Evolutionary conservation across 1,140 invertebrate species (phyloP).

Genomic region (Paraescarpia echinospica): DNA sequence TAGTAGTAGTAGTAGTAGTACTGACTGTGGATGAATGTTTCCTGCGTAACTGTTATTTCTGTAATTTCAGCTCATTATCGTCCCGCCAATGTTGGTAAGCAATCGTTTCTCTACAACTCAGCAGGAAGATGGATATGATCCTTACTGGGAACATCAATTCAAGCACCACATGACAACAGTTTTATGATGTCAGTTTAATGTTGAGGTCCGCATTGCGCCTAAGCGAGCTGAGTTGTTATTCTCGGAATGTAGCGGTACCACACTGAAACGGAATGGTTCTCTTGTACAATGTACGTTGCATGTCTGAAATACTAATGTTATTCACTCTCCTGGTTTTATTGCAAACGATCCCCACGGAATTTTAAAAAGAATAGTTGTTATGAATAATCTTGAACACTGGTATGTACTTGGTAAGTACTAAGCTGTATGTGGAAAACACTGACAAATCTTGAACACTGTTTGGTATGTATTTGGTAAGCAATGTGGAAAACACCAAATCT

Average conservation of each 20-base stretch:
- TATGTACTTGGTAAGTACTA: too few relatives aligned
- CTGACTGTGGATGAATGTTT: not conserved
- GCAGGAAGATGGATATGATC: constrained; percentile 22
- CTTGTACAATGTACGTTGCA: not conserved
- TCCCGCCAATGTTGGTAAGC: constrained; percentile 43
- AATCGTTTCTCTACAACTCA: constrained; percentile 54
- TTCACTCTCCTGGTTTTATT: not conserved
- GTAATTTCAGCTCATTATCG: constrained; percentile 50
- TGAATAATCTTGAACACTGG: too few relatives aligned
- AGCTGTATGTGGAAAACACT: not conserved
- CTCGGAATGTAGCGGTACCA: not conserved
- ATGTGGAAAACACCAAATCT: not conserved
- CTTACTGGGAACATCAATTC: not conserved
- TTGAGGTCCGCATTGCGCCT: not conserved
- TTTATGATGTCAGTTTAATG: not conserved
- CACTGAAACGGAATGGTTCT: not conserved
- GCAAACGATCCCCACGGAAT: not conserved
- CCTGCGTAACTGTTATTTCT: constrained; percentile 21
- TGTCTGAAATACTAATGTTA: not conserved
- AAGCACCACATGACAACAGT: not conserved
- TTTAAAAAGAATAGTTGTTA: not conserved
- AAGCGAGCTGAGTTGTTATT: not conserved
- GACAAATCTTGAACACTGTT: too few relatives aligned
- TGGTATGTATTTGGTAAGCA: not conserved
- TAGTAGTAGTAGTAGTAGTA: not conserved